Percentiles rank a stretch among this genome's conserved stretches.
Evolutionary conservation across 2,797 vertebrate genomes (phyloP).

Genomic region (Anguilla megastoma): DNA sequence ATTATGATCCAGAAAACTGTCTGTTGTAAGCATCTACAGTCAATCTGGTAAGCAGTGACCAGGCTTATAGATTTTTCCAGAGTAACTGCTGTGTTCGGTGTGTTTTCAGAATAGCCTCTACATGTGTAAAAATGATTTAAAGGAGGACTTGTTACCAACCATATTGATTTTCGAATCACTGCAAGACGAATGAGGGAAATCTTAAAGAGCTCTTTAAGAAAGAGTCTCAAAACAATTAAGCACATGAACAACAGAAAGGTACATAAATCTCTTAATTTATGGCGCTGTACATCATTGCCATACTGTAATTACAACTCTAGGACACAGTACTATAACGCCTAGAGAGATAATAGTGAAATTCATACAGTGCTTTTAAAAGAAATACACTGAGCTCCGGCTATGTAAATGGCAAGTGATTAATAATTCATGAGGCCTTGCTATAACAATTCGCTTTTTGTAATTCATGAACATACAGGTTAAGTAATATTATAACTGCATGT

Average conservation of each 20-base stretch:
- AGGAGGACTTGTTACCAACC: background rate
- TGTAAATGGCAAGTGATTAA: background rate
- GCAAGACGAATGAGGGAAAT: background rate
- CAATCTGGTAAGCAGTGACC: background rate
- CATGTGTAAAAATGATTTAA: background rate
- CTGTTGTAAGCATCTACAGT: background rate
- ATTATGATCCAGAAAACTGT: background rate
- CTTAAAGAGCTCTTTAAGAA: background rate
- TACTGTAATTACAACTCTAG: background rate
- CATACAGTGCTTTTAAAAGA: background rate
- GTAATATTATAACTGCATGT: background rate
- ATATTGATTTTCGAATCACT: background rate
- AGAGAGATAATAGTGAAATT: background rate
- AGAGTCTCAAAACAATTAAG: background rate
- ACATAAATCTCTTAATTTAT: background rate
- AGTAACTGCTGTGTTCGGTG: background rate
- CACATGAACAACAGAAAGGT: background rate
- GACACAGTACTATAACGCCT: background rate
- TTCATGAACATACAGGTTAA: background rate
- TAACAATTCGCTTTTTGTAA: background rate
- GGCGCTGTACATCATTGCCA: background rate
- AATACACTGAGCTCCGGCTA: background rate
- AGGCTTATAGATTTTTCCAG: background rate
- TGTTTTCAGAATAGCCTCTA: too few relatives aligned
- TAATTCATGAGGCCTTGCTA: background rate